phyloP scores from a whole-genome alignment of 2,113 vertebrate genomes.

The Crocuta crocuta region DNA sequence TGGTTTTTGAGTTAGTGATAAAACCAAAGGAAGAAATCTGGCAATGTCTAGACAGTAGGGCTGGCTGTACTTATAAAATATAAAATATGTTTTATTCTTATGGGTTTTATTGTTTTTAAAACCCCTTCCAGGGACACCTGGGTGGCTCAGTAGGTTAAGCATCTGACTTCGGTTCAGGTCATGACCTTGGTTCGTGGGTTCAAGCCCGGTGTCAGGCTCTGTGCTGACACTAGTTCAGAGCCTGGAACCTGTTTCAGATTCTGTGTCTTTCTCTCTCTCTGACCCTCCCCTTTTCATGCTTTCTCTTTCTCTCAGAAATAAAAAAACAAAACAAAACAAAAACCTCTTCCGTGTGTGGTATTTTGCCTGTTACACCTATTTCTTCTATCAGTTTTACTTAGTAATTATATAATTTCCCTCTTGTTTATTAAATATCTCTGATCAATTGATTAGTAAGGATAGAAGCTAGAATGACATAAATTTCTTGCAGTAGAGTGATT shows the following conservation, averaged over 20 bases:
- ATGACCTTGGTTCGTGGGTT: no score
- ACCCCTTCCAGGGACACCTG: no score
- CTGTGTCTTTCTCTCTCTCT: no score
- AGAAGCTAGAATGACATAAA: neutral
- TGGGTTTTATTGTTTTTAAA: neutral
- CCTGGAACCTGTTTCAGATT: no score
- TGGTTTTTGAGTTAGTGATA: neutral
- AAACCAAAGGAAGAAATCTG: neutral
- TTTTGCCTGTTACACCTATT: neutral
- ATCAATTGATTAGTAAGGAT: neutral
- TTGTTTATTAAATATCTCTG: neutral
- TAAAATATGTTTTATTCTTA: neutral
- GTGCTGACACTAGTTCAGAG: no score
- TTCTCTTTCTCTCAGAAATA: no score
- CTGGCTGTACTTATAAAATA: neutral
- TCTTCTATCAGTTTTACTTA: neutral
- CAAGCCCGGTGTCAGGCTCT: no score
- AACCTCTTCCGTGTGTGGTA: neutral
- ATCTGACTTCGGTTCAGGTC: no score
- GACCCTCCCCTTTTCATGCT: no score
- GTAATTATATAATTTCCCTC: neutral
- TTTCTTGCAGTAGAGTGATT: neutral
- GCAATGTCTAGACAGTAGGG: neutral
- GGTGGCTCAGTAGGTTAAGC: no score
- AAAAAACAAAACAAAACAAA: no score